A percentile compares a stretch with the other conserved stretches of the same genome.
Evolutionary conservation across 2,113 vertebrate species (phyloP).

Genomic region (Gallinago jamesoni): DNA sequence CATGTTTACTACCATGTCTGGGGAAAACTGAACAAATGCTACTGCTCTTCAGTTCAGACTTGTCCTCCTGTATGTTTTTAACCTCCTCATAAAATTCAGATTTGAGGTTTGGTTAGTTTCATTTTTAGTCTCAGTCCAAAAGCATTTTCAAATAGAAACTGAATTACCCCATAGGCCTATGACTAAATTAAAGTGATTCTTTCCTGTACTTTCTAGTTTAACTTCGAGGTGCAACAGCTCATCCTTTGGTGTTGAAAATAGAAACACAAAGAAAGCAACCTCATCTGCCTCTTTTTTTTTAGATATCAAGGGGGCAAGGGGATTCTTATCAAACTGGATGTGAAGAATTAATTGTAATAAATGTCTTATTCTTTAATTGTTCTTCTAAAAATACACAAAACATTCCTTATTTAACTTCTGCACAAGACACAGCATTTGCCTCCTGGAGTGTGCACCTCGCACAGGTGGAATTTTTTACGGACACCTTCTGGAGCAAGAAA

Average conservation of each 20-base stretch:
- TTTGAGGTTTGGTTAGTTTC: conserved; percentile 26
- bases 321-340: not conserved
- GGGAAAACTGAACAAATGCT: conserved; percentile 22
- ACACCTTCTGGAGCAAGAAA: not conserved
- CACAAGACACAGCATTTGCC: not conserved
- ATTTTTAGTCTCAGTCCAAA: conserved; percentile 21
- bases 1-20: not conserved
- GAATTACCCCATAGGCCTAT: not conserved
- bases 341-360: not conserved
- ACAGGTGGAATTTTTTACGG: not conserved
- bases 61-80: not conserved
- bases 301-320: not conserved
- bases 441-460: not conserved
- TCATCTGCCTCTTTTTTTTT: not conserved
- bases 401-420: not conserved
- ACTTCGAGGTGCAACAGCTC: not conserved
- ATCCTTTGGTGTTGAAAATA: not conserved
- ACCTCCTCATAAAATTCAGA: conserved; percentile 43
- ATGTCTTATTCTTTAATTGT: not conserved
- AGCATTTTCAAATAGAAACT: conserved; percentile 6
- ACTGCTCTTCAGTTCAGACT: conserved; percentile 6
- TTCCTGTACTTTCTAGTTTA: not conserved
- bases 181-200: not conserved
- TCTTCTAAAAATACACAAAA: not conserved
- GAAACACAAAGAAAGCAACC: not conserved